Percentiles rank a stretch among this genome's conserved stretches.
phyloP scores from a whole-genome alignment of 2,113 vertebrate genomes.

The Pyxicephalus adspersus region DNA sequence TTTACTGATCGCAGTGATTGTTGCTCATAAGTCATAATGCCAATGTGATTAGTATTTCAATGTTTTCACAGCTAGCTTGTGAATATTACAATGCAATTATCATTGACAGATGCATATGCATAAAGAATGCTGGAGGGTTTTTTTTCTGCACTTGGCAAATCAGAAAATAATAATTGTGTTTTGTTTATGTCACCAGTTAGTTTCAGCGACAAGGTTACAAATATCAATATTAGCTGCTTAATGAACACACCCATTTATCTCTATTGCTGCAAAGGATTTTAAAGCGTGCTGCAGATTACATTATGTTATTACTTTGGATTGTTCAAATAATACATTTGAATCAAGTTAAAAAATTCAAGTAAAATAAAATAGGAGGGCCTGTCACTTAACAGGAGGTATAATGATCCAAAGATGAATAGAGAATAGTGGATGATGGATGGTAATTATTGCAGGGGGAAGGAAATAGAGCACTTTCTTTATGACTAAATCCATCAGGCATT shows the following conservation, averaged over 20 bases:
- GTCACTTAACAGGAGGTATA: too few relatives aligned
- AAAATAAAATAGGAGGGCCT: too few relatives aligned
- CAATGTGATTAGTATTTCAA: slow-evolving; percentile 57
- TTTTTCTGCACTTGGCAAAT: slow-evolving; percentile 45
- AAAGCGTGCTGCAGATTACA: not conserved
- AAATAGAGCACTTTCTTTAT: too few relatives aligned
- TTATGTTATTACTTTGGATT: not conserved
- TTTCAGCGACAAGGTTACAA: slow-evolving; percentile 37
- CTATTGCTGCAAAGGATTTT: not conserved
- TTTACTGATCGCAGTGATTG: slow-evolving; percentile 53
- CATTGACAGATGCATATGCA: slow-evolving; percentile 52
- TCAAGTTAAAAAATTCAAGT: too few relatives aligned
- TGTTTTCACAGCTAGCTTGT: slow-evolving; percentile 56
- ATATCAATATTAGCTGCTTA: slow-evolving; percentile 31
- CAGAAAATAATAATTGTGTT: slow-evolving; percentile 54
- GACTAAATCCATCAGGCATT: too few relatives aligned
- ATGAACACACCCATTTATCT: slow-evolving; percentile 15
- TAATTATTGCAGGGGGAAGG: too few relatives aligned
- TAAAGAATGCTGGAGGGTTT: slow-evolving; percentile 39
- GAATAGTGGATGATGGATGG: too few relatives aligned
- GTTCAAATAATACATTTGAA: too few relatives aligned
- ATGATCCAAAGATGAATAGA: too few relatives aligned
- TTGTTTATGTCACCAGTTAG: slow-evolving; percentile 52
- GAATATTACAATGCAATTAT: slow-evolving; percentile 56
- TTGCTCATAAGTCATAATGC: slow-evolving; percentile 57